These are phyloP conservation scores for Triplophysa rosa DNA, from an alignment of 2,113 vertebrate genomes.

Conservation along the genomic window DNA sequence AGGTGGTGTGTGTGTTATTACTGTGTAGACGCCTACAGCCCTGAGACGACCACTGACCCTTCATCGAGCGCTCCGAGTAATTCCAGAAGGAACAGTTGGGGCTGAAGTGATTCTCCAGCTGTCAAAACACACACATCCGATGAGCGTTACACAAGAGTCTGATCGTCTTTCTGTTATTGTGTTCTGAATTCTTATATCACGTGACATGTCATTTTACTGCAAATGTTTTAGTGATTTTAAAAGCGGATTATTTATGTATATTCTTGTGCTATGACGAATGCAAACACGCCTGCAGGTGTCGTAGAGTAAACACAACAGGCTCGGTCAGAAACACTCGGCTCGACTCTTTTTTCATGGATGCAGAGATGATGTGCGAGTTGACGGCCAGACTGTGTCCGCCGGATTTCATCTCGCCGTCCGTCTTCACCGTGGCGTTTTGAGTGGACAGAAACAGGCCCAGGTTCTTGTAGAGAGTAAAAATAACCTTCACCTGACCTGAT, in stretches of 20 bases:
- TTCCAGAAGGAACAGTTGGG: slow-evolving; percentile 97
- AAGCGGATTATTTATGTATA: too few species aligned
- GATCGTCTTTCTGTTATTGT: too few species aligned
- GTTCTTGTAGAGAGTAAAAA: slow-evolving; percentile 90
- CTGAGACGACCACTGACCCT: slow-evolving; percentile 89
- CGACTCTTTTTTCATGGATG: slow-evolving; percentile 87
- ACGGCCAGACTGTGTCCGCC: slow-evolving; percentile 79
- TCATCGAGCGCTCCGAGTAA: slow-evolving; percentile 85
- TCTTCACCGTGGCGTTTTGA: slow-evolving; percentile 84
- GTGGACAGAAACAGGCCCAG: slow-evolving; percentile 88
- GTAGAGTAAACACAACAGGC: slow-evolving; percentile 88
- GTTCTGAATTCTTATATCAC: too few species aligned
- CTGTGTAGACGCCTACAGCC: slow-evolving; percentile 87
- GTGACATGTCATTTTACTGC: too few species aligned
- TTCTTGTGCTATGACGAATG: too few species aligned
- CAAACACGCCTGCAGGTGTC: slow-evolving; percentile 80
- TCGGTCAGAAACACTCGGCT: slow-evolving; percentile 89
- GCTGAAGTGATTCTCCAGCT: slow-evolving; percentile 91
- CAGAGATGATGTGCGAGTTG: slow-evolving; percentile 90
- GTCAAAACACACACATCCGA: slow-evolving; percentile 16
- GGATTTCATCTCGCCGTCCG: slow-evolving; percentile 70
- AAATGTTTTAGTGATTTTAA: too few species aligned
- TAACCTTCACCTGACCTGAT: slow-evolving; percentile 83
- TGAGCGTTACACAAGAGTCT: neutral
- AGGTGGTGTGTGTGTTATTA: slow-evolving; percentile 93